Base-by-base conservation (phyloP, 2,888 invertebrate species). In the Shargacucullia verbasci region DNA sequence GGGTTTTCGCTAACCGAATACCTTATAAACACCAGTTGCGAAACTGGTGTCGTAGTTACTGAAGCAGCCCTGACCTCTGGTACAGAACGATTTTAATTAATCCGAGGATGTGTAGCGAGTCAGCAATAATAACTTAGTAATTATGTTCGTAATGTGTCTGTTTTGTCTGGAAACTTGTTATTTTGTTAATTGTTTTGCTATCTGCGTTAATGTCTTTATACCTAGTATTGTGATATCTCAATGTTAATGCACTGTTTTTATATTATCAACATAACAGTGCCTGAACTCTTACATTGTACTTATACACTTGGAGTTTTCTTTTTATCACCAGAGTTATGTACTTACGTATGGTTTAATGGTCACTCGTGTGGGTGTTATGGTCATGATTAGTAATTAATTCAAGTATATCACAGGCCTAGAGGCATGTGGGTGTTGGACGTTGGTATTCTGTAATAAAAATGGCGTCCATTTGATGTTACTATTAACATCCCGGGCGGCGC, bases 391-490 rank as follows among this genome's bases (percentile, higher is more conserved):
- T 88, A 83, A 88, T 87, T 89, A 88, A 86, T 85, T 86, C 82
- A 78, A 83, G 81, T 86, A 86, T 85, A 89, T 86, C 85, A 85
- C 84, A 69, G 73, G 66, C 55, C 54, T 65, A 46, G 15, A n/a
- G 67, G 38, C 55, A 45, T 77, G 89, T 90, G 82, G 89, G 90
- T 76, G 87, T 83, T 90, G 82, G 89, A 90, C 75, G 87, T 83
- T 61, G 80, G 77, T 80, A 83, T 87, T 88, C 86, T 86, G 86
- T 87, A 90, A 90, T 89, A 90, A 89, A 88, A 88, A 84, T 84
- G 89, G 87, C 83, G 87, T 80, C 85, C 81, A 83, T 82, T 85
- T 80, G 84, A 82, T 84, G 80, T 80, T 82, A 83, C 81, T 83
- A 81, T 85, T 82, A 85, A 84, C 82, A 79, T 83, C 81, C 74